Percentiles rank a stretch among this genome's conserved stretches.
Evolutionary conservation across 2,888 invertebrate genomes (phyloP).

Genomic region (Eilema depressum): DNA sequence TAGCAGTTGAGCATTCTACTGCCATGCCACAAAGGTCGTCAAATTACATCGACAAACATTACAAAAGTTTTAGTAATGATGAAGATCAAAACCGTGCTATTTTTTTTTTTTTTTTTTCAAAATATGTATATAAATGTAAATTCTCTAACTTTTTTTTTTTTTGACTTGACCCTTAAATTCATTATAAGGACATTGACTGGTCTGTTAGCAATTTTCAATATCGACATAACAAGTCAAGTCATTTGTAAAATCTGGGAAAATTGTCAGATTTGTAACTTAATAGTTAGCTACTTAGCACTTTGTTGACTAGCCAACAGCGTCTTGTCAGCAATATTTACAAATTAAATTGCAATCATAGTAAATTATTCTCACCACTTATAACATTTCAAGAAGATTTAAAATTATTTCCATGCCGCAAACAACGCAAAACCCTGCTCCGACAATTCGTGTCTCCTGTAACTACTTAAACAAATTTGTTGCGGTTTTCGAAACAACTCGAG

Average conservation of each 20-base stretch:
- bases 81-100: not conserved
- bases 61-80: not conserved
- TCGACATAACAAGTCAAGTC: slow-evolving; percentile 14
- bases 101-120: no score
- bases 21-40: not conserved
- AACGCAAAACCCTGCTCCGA: slow-evolving; percentile 11
- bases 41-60: not conserved
- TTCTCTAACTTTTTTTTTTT: no score
- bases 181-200: not conserved
- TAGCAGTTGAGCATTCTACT: not conserved
- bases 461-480: slow-evolving; percentile 27
- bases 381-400: not conserved
- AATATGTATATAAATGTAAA: no score
- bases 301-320: slow-evolving; percentile 14
- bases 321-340: not conserved
- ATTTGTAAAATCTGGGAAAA: slow-evolving; percentile 4
- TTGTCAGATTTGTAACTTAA: slow-evolving; percentile 27
- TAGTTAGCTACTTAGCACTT: slow-evolving; percentile 29
- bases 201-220: not conserved
- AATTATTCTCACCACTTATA: not conserved
- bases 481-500: slow-evolving; percentile 22
- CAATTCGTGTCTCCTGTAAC: slow-evolving; percentile 13
- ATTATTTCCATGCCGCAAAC: slow-evolving; percentile 7
- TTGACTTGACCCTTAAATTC: slow-evolving; percentile 8
- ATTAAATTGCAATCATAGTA: slow-evolving; percentile 2